Base-by-base conservation (phyloP, 2,797 vertebrate species). In the Thunnus albacares region DNA sequence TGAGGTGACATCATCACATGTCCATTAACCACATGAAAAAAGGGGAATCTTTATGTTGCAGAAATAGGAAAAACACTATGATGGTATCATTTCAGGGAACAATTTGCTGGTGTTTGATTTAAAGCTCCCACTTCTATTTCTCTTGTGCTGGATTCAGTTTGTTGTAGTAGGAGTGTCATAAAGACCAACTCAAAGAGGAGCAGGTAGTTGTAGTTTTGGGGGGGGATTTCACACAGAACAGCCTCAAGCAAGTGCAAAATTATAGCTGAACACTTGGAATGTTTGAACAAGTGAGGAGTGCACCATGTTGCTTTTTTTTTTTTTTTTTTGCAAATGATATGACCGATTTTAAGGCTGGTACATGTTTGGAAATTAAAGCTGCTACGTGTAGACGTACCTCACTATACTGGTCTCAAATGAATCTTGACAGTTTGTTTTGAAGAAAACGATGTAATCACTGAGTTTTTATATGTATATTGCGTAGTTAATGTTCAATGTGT, bases 21-120 rank as follows among this genome's bases (percentile, higher is more conserved):
- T 81, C 83, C 80, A 77, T 51, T 63, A 57, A 65, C 72, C 75
- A 77, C 51, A 26, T 35, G 18, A 81, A 76, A 56, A 81, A 41
- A 59, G 30, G 24, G n/a, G 28, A 59, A 41, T 5, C 12, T n/a
- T 22, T 11, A 3, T 18, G 4, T 15, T 47, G 30, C 15, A 52
- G 49, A 57, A 66, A 41, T 22, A 68, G 67, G 59, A 77, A 73
- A 64, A 26, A 70, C 20, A 22, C 22, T 20, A 67, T n/a, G 52
- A 30, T 0, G 10, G 17, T 52, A 18, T 41, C 0, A 61, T 45
- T 59, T 2, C 1, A 12, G 59, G 58, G n/a, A 45, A 67, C 53
- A 51, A 35, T 45, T 86, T 78, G 88, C 90, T 92, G 90, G 92
- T 90, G 85, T 87, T 88, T 8, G 68, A 75, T 73, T 72, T 52